Evolutionary conservation across 2,888 invertebrate species (phyloP).

Genomic region (Dynastes hyllus): DNA sequence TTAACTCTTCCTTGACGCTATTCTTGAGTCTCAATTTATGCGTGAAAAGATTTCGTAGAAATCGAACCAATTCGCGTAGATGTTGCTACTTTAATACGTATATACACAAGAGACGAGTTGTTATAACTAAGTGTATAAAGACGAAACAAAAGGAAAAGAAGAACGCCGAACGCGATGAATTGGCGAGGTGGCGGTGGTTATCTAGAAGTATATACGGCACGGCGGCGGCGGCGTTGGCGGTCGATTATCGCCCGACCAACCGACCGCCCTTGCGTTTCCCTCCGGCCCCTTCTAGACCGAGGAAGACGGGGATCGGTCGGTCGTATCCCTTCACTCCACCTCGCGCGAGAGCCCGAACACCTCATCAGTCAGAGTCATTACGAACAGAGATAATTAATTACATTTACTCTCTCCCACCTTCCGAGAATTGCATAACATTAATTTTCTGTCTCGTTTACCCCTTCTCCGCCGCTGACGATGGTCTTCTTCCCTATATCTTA

Average conservation of each 20-base stretch:
- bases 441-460: slow-evolving; percentile 64
- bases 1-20: no score
- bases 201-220: no score
- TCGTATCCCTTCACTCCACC: slow-evolving; percentile 59
- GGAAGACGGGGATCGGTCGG: background rate
- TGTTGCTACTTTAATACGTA: no score
- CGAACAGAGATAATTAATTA: slow-evolving; percentile 78
- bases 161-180: no score
- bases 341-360: slow-evolving; percentile 69
- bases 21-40: no score
- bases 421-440: slow-evolving; percentile 74
- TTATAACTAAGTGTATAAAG: no score
- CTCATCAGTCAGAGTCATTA: slow-evolving; percentile 80
- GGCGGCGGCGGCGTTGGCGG: slow-evolving; percentile 56
- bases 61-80: no score
- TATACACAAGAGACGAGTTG: no score
- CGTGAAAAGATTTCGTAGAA: no score
- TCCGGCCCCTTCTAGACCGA: slow-evolving; percentile 53
- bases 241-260: slow-evolving; percentile 67
- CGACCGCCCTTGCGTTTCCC: slow-evolving; percentile 57
- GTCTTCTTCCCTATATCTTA: background rate
- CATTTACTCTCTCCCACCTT: slow-evolving; percentile 76
- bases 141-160: no score
- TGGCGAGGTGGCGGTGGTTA: no score
- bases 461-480: slow-evolving; percentile 50